Percentiles rank a stretch among this genome's conserved stretches.
Conservation (phyloP, 2,797 vertebrate species). For the Notoglanidium macrostoma region DNA sequence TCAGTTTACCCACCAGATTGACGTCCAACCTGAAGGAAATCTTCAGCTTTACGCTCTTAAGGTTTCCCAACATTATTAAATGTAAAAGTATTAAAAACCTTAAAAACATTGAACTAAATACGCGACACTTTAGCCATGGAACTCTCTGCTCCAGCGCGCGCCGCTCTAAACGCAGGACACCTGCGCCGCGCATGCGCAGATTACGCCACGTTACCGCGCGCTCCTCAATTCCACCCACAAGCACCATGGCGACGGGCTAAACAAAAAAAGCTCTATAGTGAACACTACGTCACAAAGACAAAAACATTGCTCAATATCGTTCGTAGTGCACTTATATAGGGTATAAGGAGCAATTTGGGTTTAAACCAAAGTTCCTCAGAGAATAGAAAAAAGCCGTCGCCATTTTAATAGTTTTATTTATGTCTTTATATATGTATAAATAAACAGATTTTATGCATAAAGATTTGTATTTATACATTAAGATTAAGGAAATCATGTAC, state of each 20-base stretch:
- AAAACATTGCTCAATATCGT: too few species aligned
- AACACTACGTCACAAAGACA: neutral
- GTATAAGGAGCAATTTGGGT: neutral
- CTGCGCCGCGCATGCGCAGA: neutral
- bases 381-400: neutral
- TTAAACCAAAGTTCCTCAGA: neutral
- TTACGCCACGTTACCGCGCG: neutral
- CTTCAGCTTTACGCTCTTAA: conserved; percentile 77
- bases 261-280: neutral
- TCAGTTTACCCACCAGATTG: conserved; percentile 77
- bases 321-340: neutral
- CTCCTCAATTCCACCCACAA: neutral
- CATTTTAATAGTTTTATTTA: neutral
- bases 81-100: neutral
- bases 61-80: conserved; percentile 65
- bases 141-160: neutral
- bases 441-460: neutral
- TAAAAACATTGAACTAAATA: too few species aligned
- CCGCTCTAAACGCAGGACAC: neutral
- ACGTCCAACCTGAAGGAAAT: conserved; percentile 78
- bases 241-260: neutral
- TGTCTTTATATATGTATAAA: neutral
- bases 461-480: neutral
- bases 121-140: too few species aligned
- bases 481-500: neutral